phyloP scores from a whole-genome alignment of 2,797 vertebrate species.

The Danio tinwini region DNA sequence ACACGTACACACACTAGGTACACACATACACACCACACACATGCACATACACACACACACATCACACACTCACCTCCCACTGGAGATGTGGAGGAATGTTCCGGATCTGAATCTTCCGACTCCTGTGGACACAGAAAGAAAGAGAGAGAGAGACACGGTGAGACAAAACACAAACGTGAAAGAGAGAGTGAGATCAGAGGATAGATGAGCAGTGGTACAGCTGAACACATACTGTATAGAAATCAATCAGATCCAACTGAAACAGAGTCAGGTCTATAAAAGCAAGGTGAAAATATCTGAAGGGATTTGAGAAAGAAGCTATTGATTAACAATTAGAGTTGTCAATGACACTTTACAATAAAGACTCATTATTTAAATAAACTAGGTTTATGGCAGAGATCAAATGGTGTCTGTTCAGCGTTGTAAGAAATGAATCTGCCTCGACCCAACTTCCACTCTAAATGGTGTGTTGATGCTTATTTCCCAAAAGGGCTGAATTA shows the following conservation, averaged over 20 bases:
- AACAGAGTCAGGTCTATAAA: background rate
- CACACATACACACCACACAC: constrained; percentile 64
- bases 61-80: constrained; percentile 92
- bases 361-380: no score
- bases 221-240: constrained; percentile 8
- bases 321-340: no score
- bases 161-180: constrained; percentile 13
- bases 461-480: no score
- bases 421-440: no score
- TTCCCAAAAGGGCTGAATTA: no score
- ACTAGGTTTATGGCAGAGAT: no score
- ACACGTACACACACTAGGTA: no score
- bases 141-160: constrained; percentile 55
- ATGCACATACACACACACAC: no score
- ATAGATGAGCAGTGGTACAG: background rate
- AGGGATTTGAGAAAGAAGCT: background rate
- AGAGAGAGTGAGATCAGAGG: background rate
- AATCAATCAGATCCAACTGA: constrained; percentile 9
- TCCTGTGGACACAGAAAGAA: constrained; percentile 84
- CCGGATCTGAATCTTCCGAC: constrained; percentile 97
- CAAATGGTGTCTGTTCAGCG: no score
- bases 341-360: no score
- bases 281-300: background rate
- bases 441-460: no score
- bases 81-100: constrained; percentile 96